Conservation (phyloP, 2,113 vertebrate species). For the Dissostichus mawsoni region DNA sequence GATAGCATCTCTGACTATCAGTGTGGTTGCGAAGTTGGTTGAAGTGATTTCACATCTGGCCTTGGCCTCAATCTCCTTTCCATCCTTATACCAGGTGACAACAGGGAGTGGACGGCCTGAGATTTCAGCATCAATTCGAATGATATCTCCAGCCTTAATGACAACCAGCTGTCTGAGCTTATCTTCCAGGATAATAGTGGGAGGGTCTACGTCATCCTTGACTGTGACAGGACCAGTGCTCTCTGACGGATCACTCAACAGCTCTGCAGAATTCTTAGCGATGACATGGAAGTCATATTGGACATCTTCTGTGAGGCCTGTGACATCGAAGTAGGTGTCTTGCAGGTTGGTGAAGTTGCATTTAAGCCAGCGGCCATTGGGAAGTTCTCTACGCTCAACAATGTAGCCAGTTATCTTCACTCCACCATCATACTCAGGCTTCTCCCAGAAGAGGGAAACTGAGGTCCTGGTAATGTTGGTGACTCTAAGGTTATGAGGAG, state of each 20-base stretch:
- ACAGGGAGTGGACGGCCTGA: slow-evolving; percentile 94
- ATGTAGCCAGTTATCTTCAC: slow-evolving; percentile 95
- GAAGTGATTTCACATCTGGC: slow-evolving; percentile 94
- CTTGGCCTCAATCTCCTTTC: slow-evolving; percentile 93
- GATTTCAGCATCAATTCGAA: slow-evolving; percentile 94
- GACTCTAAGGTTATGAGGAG: slow-evolving; percentile 93
- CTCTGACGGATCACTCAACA: slow-evolving; percentile 93
- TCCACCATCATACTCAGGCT: slow-evolving; percentile 93
- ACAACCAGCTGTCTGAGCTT: slow-evolving; percentile 91
- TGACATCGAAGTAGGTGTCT: slow-evolving; percentile 95
- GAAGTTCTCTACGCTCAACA: slow-evolving; percentile 92
- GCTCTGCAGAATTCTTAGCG: slow-evolving; percentile 94
- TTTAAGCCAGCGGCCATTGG: slow-evolving; percentile 97
- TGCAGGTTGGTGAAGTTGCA: slow-evolving; percentile 96
- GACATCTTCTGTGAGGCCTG: slow-evolving; percentile 95
- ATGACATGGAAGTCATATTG: slow-evolving; percentile 96
- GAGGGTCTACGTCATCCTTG: slow-evolving; percentile 96
- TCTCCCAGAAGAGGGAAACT: slow-evolving; percentile 94
- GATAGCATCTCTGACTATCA: slow-evolving; percentile 93
- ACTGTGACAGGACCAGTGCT: slow-evolving; percentile 94
- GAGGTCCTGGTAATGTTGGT: slow-evolving; percentile 96
- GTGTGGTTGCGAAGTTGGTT: slow-evolving; percentile 87
- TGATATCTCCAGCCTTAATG: slow-evolving; percentile 94
- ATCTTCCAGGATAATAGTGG: slow-evolving; percentile 94
- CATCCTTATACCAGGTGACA: slow-evolving; percentile 95